Percentiles rank a stretch among this genome's conserved stretches.
Evolutionary conservation across 2,888 invertebrate genomes (phyloP).

Genomic region (Anticlea derivata): DNA sequence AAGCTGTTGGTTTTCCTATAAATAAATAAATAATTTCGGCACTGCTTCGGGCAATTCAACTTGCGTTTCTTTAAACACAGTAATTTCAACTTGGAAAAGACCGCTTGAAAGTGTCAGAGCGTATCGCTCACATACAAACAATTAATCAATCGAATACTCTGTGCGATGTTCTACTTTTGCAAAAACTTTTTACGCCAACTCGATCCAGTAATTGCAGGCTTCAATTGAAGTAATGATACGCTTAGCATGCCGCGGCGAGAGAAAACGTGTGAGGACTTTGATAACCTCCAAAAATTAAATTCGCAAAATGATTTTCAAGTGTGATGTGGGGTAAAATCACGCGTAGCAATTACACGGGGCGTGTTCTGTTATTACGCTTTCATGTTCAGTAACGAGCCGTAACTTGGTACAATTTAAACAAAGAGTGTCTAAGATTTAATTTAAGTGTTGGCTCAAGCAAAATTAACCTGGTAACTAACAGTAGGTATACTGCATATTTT

Average conservation of each 20-base stretch:
- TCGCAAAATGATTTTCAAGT: conserved; percentile 69
- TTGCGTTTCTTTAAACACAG: conserved; percentile 10
- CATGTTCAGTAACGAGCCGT: conserved; percentile 62
- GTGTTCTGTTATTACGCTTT: conserved; percentile 73
- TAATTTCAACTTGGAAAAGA: conserved; percentile 28
- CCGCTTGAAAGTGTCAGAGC: conserved; percentile 46
- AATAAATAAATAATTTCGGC: too few species aligned
- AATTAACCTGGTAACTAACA: too few species aligned
- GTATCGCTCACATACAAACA: conserved; percentile 53
- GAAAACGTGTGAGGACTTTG: conserved; percentile 66
- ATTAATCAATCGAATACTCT: conserved; percentile 55
- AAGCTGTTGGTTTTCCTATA: too few species aligned
- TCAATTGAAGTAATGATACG: conserved; percentile 68
- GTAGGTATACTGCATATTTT: too few species aligned
- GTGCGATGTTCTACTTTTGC: conserved; percentile 52
- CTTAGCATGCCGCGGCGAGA: conserved; percentile 57
- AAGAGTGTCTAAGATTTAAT: conserved; percentile 44
- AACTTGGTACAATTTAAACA: conserved; percentile 41
- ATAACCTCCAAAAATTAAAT: conserved; percentile 68
- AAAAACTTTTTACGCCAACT: conserved; percentile 55
- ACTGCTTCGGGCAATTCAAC: not conserved
- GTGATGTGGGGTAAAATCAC: conserved; percentile 75
- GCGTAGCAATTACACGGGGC: conserved; percentile 68
- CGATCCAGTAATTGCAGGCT: conserved; percentile 66
- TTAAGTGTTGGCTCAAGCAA: conserved; percentile 8